A percentile compares a stretch with the other conserved stretches of the same genome.
These are phyloP conservation scores for Scaptomyza cyrtandrae DNA, from an alignment of 2,888 invertebrate genomes.

Conservation along the genomic window DNA sequence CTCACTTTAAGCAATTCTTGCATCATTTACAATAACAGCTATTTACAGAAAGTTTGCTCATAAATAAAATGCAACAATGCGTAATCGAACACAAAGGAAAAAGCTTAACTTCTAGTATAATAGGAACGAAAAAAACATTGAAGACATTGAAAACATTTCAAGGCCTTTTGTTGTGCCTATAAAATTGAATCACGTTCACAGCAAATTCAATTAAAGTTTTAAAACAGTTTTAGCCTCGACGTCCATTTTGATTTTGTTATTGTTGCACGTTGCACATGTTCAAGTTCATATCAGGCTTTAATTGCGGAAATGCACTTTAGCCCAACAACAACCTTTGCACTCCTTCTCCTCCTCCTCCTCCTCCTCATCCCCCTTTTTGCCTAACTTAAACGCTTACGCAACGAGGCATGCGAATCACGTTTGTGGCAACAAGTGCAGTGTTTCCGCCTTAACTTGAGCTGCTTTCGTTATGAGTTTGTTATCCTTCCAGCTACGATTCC, in stretches of 20 bases:
- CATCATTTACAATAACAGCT: slow-evolving; percentile 31
- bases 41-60: slow-evolving; percentile 10
- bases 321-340: neutral
- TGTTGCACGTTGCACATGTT: slow-evolving; percentile 20
- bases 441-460: slow-evolving; percentile 19
- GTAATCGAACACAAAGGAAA: slow-evolving; percentile 26
- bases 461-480: slow-evolving; percentile 32
- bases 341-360: neutral
- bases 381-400: slow-evolving; percentile 6
- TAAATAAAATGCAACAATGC: slow-evolving; percentile 12
- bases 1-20: neutral
- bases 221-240: slow-evolving; percentile 5
- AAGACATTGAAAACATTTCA: slow-evolving; percentile 3
- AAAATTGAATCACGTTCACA: slow-evolving; percentile 34
- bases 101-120: neutral
- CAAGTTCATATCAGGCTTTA: slow-evolving; percentile 69
- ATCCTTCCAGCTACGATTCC: slow-evolving; percentile 4
- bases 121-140: neutral
- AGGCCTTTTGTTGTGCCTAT: slow-evolving; percentile 11
- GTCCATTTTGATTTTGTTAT: slow-evolving; percentile 7
- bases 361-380: too few species aligned
- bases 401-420: slow-evolving; percentile 60
- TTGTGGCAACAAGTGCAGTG: slow-evolving; percentile 67
- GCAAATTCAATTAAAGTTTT: slow-evolving; percentile 62
- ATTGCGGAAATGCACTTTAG: slow-evolving; percentile 73